Conservation (phyloP, 2,113 vertebrate genomes). For the Abramis brama region DNA sequence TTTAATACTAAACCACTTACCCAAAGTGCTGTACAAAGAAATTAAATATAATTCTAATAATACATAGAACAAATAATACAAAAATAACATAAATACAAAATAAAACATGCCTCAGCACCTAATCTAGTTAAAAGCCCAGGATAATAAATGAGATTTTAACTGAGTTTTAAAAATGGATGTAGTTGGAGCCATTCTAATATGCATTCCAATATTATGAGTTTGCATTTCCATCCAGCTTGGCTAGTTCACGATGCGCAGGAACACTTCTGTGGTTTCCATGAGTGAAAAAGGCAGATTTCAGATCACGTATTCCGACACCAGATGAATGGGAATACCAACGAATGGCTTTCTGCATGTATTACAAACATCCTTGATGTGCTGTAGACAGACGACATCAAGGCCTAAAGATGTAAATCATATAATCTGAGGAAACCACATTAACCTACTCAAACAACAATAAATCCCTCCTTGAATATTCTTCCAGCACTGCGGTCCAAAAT, state of each 20-base stretch:
- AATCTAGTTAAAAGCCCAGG: no score
- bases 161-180: no score
- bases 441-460: not conserved
- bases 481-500: not conserved
- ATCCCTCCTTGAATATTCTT: not conserved
- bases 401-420: not conserved
- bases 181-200: no score
- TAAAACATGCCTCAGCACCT: no score
- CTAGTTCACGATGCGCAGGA: not conserved
- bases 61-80: no score
- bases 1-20: no score
- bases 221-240: not conserved
- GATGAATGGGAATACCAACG: constrained; percentile 4
- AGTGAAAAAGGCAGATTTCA: not conserved
- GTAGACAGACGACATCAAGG: constrained; percentile 2
- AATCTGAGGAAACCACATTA: not conserved
- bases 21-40: no score
- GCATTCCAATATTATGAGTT: no score
- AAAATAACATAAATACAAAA: no score
- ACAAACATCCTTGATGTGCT: not conserved
- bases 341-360: not conserved
- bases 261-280: not conserved
- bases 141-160: no score
- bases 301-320: not conserved
- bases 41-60: no score